Conservation (phyloP, 2,888 invertebrate species). For the Ornithoptera priamus region DNA sequence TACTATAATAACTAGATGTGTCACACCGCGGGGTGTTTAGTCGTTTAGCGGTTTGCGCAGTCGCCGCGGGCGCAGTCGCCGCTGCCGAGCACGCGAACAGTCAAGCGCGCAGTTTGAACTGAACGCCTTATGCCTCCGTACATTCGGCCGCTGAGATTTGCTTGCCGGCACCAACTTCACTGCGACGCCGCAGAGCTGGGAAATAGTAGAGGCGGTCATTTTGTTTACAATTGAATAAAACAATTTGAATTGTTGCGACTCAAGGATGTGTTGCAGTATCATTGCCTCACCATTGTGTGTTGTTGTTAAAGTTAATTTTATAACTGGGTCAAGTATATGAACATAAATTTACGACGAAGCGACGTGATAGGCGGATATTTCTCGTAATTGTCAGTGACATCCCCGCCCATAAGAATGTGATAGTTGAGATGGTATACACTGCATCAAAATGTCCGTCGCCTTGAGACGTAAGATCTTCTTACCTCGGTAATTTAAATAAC, state of each 20-base stretch:
- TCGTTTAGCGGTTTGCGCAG: background rate
- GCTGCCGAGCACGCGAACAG: slow-evolving; percentile 68
- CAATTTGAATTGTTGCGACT: background rate
- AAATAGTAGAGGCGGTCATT: slow-evolving; percentile 59
- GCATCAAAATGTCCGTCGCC: too few species aligned
- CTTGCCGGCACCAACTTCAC: slow-evolving; percentile 58
- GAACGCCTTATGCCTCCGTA: slow-evolving; percentile 58
- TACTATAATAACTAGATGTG: slow-evolving; percentile 21
- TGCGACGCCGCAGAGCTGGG: slow-evolving; percentile 56
- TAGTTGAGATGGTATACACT: too few species aligned
- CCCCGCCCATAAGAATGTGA: too few species aligned
- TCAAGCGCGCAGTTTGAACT: slow-evolving; percentile 70
- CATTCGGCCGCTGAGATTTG: slow-evolving; percentile 71
- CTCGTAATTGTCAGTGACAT: too few species aligned
- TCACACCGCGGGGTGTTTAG: slow-evolving; percentile 1
- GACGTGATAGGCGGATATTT: too few species aligned
- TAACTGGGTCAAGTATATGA: background rate
- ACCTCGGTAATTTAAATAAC: too few species aligned
- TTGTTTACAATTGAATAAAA: slow-evolving; percentile 28
- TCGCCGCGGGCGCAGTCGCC: slow-evolving; percentile 28
- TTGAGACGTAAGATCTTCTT: too few species aligned
- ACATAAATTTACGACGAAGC: background rate
- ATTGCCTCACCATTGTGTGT: background rate
- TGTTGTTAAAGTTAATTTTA: background rate
- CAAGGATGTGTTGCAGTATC: slow-evolving; percentile 18